Evolutionary conservation across 2,888 invertebrate genomes (phyloP).

Genomic region (Cyrtodaria siliqua): DNA sequence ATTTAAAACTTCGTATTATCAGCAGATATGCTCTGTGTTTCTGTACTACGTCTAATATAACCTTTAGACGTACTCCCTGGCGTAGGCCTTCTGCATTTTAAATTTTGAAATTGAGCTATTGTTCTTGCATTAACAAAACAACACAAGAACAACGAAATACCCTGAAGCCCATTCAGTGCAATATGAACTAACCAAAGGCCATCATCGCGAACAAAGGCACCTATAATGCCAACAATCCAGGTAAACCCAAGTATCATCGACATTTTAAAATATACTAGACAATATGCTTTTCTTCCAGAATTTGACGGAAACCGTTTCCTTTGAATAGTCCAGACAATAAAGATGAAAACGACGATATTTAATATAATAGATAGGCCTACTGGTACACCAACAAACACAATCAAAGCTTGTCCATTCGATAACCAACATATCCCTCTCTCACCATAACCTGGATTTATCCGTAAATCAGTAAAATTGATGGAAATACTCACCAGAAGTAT

Average conservation of each 20-base stretch:
- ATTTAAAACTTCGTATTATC: too few species aligned
- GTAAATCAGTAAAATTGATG: conserved; percentile 10
- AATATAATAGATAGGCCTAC: conserved; percentile 17
- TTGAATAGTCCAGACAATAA: conserved; percentile 22
- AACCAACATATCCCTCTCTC: conserved; percentile 29
- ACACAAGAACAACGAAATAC: conserved; percentile 41
- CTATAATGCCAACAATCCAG: conserved; percentile 37
- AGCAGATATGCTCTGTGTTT: too few species aligned
- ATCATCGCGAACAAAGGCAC: conserved; percentile 19
- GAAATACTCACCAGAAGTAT: not conserved
- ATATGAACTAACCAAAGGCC: conserved; percentile 39
- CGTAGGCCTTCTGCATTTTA: not conserved
- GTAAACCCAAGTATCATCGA: conserved; percentile 42
- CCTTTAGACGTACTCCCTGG: too few species aligned
- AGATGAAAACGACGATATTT: conserved; percentile 18
- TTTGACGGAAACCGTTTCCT: conserved; percentile 7
- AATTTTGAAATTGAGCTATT: conserved; percentile 6
- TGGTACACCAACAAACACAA: conserved; percentile 28
- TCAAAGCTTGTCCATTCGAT: conserved; percentile 17
- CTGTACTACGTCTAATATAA: too few species aligned
- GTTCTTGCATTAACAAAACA: conserved; percentile 33
- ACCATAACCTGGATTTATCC: conserved; percentile 16
- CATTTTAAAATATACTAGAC: conserved; percentile 39
- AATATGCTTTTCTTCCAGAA: conserved; percentile 18
- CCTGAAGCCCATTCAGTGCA: conserved; percentile 47